These are phyloP conservation scores for Chaetogeoica ovagalla DNA, from an alignment of 2,888 invertebrate genomes.

Conservation along the genomic window DNA sequence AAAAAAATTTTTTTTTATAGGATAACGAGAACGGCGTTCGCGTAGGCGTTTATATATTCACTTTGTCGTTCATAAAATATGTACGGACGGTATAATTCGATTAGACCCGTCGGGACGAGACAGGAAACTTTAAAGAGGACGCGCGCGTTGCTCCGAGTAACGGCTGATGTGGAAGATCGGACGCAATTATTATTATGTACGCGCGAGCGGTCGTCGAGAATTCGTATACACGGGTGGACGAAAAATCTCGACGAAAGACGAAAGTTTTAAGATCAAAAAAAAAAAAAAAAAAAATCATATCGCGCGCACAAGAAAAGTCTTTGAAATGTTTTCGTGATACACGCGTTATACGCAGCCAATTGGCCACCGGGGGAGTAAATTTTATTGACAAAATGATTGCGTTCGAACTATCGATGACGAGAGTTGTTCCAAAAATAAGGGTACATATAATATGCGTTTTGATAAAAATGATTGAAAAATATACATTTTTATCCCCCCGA, in stretches of 20 bases:
- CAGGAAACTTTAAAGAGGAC: constrained; percentile 35
- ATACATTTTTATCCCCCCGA: too few relatives aligned
- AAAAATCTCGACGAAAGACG: neutral
- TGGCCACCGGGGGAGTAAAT: too few relatives aligned
- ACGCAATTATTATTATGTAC: neutral
- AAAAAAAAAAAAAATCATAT: neutral
- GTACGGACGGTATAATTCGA: constrained; percentile 14
- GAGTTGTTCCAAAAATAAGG: too few relatives aligned
- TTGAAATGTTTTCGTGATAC: neutral
- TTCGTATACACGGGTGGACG: too few relatives aligned
- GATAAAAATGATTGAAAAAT: too few relatives aligned
- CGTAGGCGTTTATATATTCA: neutral
- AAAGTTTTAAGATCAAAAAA: neutral
- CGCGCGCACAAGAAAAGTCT: neutral
- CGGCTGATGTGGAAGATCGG: too few relatives aligned
- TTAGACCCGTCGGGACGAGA: neutral
- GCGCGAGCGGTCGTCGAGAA: too few relatives aligned
- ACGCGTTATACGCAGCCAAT: neutral
- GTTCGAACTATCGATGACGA: too few relatives aligned
- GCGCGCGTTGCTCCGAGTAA: neutral
- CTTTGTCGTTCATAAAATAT: constrained; percentile 4
- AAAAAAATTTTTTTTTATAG: too few relatives aligned
- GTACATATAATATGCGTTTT: too few relatives aligned
- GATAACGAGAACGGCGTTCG: too few relatives aligned
- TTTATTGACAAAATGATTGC: too few relatives aligned